phyloP scores from a whole-genome alignment of 2,888 invertebrate species.

The Mylabris sibirica region DNA sequence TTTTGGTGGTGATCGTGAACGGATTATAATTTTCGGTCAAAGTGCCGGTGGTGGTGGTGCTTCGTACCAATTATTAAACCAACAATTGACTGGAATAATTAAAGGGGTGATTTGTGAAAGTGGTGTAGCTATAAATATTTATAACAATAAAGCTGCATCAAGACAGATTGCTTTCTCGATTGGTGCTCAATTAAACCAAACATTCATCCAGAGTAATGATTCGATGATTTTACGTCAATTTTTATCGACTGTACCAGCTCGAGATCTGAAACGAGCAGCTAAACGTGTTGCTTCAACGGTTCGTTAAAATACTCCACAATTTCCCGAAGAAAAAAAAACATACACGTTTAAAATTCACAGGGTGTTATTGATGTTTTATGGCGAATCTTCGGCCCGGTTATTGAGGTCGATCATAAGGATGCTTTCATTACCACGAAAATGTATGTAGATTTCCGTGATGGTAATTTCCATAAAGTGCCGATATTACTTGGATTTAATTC shows the following conservation, averaged over 20 bases:
- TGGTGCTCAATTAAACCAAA: slow-evolving; percentile 27
- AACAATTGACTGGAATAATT: slow-evolving; percentile 30
- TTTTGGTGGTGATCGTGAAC: slow-evolving; percentile 37
- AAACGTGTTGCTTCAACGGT: background rate
- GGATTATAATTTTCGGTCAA: slow-evolving; percentile 36
- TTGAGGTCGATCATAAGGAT: slow-evolving; percentile 20
- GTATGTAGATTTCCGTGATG: slow-evolving; percentile 35
- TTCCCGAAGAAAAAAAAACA: no score
- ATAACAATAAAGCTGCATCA: background rate
- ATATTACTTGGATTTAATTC: slow-evolving; percentile 42
- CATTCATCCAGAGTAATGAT: slow-evolving; percentile 21
- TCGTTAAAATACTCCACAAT: no score
- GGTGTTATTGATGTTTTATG: no score
- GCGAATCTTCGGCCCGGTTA: slow-evolving; percentile 14
- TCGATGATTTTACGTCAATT: slow-evolving; percentile 27
- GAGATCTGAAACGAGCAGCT: slow-evolving; percentile 24
- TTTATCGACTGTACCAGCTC: slow-evolving; percentile 28
- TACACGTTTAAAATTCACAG: no score
- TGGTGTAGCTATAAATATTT: slow-evolving; percentile 19
- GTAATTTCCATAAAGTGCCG: slow-evolving; percentile 42
- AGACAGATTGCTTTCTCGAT: slow-evolving; percentile 28
- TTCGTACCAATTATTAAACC: slow-evolving; percentile 33
- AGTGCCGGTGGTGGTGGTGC: slow-evolving; percentile 37
- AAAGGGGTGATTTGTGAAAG: slow-evolving; percentile 37
- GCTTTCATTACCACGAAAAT: slow-evolving; percentile 42